Conservation (phyloP, 2,888 invertebrate species). For the Toxonevra muliebris region DNA sequence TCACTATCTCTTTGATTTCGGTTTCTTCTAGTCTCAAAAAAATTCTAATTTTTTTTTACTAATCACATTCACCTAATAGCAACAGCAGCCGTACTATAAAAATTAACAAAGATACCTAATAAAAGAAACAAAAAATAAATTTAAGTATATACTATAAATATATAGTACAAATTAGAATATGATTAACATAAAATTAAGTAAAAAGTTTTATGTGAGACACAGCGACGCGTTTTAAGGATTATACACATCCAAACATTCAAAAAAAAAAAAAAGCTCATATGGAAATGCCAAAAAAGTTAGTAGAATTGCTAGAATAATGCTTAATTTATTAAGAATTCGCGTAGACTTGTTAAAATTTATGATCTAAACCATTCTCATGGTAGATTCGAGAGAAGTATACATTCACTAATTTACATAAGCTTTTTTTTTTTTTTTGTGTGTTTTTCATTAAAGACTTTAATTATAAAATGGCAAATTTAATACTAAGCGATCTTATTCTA, state of each 20-base stretch:
- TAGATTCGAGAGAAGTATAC: neutral
- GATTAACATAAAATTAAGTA: neutral
- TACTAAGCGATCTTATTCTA: too few relatives aligned
- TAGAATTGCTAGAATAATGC: neutral
- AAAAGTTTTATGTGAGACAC: neutral
- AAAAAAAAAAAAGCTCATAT: neutral
- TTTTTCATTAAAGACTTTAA: neutral
- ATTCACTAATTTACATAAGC: slow-evolving; percentile 1
- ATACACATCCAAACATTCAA: neutral
- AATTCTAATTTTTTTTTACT: too few relatives aligned
- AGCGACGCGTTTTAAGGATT: slow-evolving; percentile 8
- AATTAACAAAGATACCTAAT: neutral
- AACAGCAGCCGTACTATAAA: neutral
- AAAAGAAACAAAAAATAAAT: neutral
- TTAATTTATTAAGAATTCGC: neutral
- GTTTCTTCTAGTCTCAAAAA: too few relatives aligned
- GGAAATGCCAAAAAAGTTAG: neutral
- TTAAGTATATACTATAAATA: neutral
- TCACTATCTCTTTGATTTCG: neutral
- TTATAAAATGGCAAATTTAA: slow-evolving; percentile 2
- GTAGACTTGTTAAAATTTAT: neutral
- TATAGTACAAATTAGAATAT: slow-evolving; percentile 1
- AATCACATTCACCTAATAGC: neutral
- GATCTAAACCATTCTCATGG: neutral
- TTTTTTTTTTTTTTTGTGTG: neutral